Percentiles rank a stretch among this genome's conserved stretches.
Conservation (phyloP, 30 jellyfish, hydroid and myxozoan species). For the Cassiopea andromeda region DNA sequence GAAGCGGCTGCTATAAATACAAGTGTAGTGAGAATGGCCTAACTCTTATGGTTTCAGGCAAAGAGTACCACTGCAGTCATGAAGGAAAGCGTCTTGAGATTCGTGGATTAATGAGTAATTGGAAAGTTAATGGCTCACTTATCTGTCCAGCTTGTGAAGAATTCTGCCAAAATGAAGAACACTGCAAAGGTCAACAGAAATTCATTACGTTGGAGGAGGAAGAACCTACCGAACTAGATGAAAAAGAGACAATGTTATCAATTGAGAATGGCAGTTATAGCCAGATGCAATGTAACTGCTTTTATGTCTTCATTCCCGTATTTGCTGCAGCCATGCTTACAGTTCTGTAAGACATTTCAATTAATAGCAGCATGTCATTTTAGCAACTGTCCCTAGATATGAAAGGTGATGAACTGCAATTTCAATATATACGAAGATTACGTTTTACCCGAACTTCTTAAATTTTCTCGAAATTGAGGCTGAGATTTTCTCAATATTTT, state of each 20-base stretch:
- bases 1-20: conserved; percentile 85
- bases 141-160: conserved; percentile 91
- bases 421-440: too few relatives aligned
- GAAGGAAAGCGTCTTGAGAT: conserved; percentile 66
- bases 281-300: not conserved
- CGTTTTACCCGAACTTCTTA: too few relatives aligned
- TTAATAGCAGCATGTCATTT: too few relatives aligned
- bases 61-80: conserved; percentile 58
- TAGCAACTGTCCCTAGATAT: too few relatives aligned
- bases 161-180: conserved; percentile 51
- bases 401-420: too few relatives aligned
- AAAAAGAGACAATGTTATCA: conserved; percentile 40
- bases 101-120: conserved; percentile 76
- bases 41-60: conserved; percentile 47
- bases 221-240: conserved; percentile 44
- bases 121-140: conserved; percentile 91
- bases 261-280: conserved; percentile 15
- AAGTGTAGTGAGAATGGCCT: conserved; percentile 81
- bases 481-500: too few relatives aligned
- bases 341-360: not conserved
- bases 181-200: not conserved
- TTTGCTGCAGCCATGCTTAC: not conserved
- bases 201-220: conserved; percentile 14
- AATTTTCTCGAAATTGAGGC: too few relatives aligned
- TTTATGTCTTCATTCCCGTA: not conserved